Base-by-base conservation (phyloP, 1,140 invertebrate genomes). In the Onthophagus taurus region DNA sequence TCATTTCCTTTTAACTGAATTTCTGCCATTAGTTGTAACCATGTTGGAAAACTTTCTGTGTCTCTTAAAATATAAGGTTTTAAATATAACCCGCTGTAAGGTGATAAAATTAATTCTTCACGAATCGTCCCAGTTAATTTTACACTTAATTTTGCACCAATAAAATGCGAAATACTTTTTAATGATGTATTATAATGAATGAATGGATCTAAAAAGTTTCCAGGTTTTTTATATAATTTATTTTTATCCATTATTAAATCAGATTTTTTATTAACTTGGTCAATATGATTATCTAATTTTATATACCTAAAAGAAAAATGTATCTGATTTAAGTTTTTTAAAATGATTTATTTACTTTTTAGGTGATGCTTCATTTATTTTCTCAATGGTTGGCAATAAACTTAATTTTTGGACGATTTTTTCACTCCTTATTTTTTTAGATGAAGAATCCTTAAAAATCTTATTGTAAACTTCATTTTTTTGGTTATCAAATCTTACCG, bases 61-160 rank as follows among this genome's bases (percentile, higher is more conserved):
- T 90, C 85, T 50, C 81, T 64, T 44, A 80, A 69, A 48, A 90
- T 89, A 63, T 78, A 89, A 4, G 88, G 86, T 58, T 83, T 83
- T 16, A 90, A 68, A 42, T 78, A 62, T 57, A 83, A 77, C 50
- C 69, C 75, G 38, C 72, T 77, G 48, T 78, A 75, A 1, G 76
- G 68, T 31, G 77, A 80, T 24, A 76, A 61, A 48, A 80, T 73
- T 21, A 70, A 57, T 21, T 70, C 61, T 18, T 70, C 64, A 50
- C 73, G 67, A 43, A 66, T 63, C 44, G 62, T 59, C 6, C 75
- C 72, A 44, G 73, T 67, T 7, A 79, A 45, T 48, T 72, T 60
- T 17, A 60, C 57, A n/a, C 58, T 26, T 26, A 26, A 26, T 7
- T n/a, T 26, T 26, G 7, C n/a, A 26, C 24, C 7, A 7, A 7